Evolutionary conservation across 2,888 invertebrate species (phyloP), one percentile per base, ranked within the genome.

Genomic region (Melinaea marsaeus): DNA sequence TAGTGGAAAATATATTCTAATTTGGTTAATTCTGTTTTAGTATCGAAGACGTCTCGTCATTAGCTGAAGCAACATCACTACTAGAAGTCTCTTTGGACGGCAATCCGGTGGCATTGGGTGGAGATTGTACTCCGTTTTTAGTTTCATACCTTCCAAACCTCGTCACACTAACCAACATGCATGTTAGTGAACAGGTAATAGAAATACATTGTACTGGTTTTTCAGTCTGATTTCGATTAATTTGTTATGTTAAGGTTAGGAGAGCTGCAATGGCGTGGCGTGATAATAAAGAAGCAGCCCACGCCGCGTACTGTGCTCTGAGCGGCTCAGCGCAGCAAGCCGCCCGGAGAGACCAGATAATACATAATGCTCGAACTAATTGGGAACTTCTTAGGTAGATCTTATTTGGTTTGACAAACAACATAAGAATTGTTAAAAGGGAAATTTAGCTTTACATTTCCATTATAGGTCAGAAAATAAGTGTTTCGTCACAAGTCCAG

Each of bases 81-180:
- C 92, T 93, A 63, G 98, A 98, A 86, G 93, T 98, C 57, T 95
- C 97, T 32, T 93, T 98, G 64, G 98, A 96, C 80, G 95, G 95
- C 67, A 97, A 97, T 86, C 96, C 96, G 0, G 94, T 97, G 9
- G 94, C 95, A 32, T 82, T 95, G 67, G 94, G 93, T n/a, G 94
- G 95, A 0, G 96, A 96, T 74, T 96, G 95, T 76, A 93, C 95
- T 3, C 95, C 96, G 0, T 96, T 96, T 79, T 84, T 96, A 55
- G 95, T 96, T 0, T 95, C 96, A 0, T 95, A 95, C 80, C 85
- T 96, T 66, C 95, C 96, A 34, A 93, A 94, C 78, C 88, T 97
- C 68, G 86, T 93, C 64, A 92, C 94, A 56, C 85, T 97, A 54
- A 96, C 96, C 71, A 93, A 94, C 72, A 95, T 96, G 94, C 94